These are phyloP conservation scores for Labia minor DNA, from an alignment of 2,888 invertebrate species.

Conservation along the genomic window DNA sequence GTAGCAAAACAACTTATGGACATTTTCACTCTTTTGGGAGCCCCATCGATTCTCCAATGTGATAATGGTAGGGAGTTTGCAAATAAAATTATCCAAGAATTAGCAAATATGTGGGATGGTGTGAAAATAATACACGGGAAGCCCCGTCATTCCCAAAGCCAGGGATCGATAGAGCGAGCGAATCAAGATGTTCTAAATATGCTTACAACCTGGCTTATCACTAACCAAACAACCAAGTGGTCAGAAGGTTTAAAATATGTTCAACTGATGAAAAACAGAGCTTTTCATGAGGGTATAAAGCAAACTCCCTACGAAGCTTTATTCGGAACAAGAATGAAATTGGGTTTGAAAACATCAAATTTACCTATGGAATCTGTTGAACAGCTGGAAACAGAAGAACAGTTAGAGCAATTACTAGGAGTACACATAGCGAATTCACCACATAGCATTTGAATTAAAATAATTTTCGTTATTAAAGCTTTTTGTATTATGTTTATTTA, in stretches of 20 bases:
- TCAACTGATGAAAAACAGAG: conserved; percentile 24
- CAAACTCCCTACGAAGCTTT: conserved; percentile 24
- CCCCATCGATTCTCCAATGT: background rate
- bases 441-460: too few species aligned
- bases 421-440: too few species aligned
- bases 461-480: too few species aligned
- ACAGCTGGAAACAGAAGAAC: too few species aligned
- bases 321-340: too few species aligned
- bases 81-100: background rate
- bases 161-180: conserved; percentile 8
- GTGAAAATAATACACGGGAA: conserved; percentile 15
- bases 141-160: too few species aligned
- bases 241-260: conserved; percentile 24
- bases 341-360: too few species aligned
- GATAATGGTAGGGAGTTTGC: conserved; percentile 2
- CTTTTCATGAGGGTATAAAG: conserved; percentile 23
- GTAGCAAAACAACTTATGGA: background rate
- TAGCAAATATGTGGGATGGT: background rate
- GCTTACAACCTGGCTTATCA: conserved; percentile 20
- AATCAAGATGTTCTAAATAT: conserved; percentile 21
- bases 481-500: too few species aligned
- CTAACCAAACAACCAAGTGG: conserved; percentile 22
- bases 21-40: conserved; percentile 9
- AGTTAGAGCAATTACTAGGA: too few species aligned
- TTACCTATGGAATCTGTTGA: too few species aligned